A percentile compares a stretch with the other conserved stretches of the same genome.
phyloP scores from a whole-genome alignment of 2,113 vertebrate genomes.

The Machaerirhynchus nigripectus region DNA sequence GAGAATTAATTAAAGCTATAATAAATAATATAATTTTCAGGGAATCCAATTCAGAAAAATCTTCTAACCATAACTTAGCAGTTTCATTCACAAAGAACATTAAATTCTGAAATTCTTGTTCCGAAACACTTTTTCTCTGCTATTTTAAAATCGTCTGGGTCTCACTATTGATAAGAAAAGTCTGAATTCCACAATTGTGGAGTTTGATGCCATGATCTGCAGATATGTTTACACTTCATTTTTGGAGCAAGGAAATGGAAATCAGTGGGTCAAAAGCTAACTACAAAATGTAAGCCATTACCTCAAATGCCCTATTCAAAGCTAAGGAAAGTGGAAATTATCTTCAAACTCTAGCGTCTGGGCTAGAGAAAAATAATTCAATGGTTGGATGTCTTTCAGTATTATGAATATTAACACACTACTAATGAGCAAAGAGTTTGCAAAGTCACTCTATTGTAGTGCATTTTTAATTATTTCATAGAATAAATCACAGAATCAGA shows the following conservation, averaged over 20 bases:
- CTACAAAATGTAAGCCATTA: not conserved
- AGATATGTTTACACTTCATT: not conserved
- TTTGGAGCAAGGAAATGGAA: not conserved
- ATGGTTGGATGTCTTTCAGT: not conserved
- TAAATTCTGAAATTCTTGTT: not conserved
- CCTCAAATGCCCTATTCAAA: not conserved
- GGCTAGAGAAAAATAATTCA: conserved; percentile 18
- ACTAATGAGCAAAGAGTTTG: not conserved
- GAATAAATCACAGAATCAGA: not conserved
- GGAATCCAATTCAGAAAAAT: not conserved
- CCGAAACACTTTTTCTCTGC: not conserved
- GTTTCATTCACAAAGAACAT: not conserved
- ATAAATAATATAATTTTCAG: not conserved
- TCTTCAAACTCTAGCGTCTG: not conserved
- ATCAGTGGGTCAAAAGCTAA: not conserved
- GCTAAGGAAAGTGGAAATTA: not conserved
- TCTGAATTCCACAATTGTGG: not conserved
- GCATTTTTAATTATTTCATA: not conserved
- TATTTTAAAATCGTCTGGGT: not conserved
- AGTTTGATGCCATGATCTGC: not conserved
- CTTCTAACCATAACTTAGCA: not conserved
- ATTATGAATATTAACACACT: not conserved
- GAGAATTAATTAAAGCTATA: not conserved
- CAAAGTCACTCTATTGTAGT: not conserved
- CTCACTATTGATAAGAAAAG: not conserved